Base-by-base conservation (phyloP, 2,888 invertebrate genomes). In the Brachypalpus laphriformis region DNA sequence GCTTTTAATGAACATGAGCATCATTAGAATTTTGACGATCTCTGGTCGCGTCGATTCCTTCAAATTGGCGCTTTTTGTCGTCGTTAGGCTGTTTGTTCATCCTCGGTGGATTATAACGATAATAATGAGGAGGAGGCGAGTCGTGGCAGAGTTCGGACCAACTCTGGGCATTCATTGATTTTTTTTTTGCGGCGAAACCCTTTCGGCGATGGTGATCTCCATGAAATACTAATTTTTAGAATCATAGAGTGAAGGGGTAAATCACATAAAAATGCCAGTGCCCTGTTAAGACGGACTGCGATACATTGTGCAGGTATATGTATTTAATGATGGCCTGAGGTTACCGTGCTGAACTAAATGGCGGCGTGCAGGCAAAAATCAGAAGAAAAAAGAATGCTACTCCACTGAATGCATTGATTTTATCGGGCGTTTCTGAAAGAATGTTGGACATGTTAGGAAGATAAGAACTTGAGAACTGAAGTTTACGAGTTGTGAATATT, bases 11-110 rank as follows among this genome's bases (percentile, higher is more conserved):
- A 85, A 85, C 85, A 85, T 85, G 85, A 71, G 47, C 85, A 81
- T 85, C 85, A 85, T 85, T 85, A 85, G 85, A 85, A 85, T 85
- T 85, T 85, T 85, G 85, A 85, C 76, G 85, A 85, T 81, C 70
- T 76, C 65, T 28, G 20, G 65, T 42, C 34, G 81, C 40, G 47
- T 74, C 40, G 56, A 63, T 82, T 56, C 54, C 63, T 65, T 57
- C 34, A 82, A 70, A 71, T 71, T 82, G 75, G 68, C 49, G 47
- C 68, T 63, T 68, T 68, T n/a, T 14, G 20, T 65, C n/a, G 57
- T 78, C 18, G 20, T 57, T 61, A 18, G 54, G 45, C 14, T 40
- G 37, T 11, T 45, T n/a, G 18, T 11, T n/a, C n/a, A n/a, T n/a
- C 37, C 57, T 47, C 49, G 16, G 25, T 51, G 82, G 82, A 82